Conservation (phyloP, 2,797 vertebrate species). For the Glossophaga mutica region DNA sequence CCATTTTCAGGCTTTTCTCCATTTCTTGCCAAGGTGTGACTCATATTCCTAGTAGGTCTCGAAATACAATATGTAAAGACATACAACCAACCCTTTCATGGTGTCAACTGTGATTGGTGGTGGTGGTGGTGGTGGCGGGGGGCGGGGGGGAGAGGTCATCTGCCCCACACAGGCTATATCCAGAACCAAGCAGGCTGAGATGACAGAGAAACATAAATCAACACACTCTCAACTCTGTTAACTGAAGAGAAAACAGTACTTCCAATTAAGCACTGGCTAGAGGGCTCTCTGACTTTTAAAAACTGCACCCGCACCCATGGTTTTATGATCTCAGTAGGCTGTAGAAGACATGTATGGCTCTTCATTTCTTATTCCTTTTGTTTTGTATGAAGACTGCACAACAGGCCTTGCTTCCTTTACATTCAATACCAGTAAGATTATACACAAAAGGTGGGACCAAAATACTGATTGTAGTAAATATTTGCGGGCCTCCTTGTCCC, state of each 20-base stretch:
- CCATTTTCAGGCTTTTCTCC: not conserved
- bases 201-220: constrained; percentile 28
- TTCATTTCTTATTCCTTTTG: constrained; percentile 52
- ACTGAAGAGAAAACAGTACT: constrained; percentile 50
- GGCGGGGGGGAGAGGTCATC: not conserved
- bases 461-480: constrained; percentile 89
- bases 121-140: too few species aligned
- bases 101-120: not conserved
- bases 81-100: not conserved
- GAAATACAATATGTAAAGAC: not conserved
- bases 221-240: constrained; percentile 54
- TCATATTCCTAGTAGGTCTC: not conserved
- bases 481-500: constrained; percentile 79
- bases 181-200: not conserved
- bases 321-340: constrained; percentile 72
- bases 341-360: constrained; percentile 77
- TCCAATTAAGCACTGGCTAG: constrained; percentile 27
- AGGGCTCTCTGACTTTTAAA: constrained; percentile 52
- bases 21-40: not conserved
- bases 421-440: constrained; percentile 85
- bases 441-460: constrained; percentile 85
- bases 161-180: not conserved
- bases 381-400: constrained; percentile 69
- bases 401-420: constrained; percentile 85
- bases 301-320: constrained; percentile 56